phyloP scores from a whole-genome alignment of 2,797 vertebrate species.

The Sus cebifrons region DNA sequence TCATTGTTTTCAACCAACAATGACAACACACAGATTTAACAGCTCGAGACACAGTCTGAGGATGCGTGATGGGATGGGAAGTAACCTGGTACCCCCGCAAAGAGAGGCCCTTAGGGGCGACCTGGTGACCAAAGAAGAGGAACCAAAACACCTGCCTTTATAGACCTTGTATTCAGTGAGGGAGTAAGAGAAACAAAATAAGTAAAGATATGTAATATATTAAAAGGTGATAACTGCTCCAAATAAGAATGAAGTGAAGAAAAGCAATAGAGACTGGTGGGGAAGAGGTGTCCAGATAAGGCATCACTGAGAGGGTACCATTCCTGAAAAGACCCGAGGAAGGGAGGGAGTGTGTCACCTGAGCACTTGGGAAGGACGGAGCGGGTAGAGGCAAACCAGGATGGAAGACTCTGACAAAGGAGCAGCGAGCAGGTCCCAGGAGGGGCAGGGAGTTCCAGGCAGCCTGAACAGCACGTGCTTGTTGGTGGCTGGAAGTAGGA shows the following conservation, averaged over 20 bases:
- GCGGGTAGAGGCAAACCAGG: not conserved
- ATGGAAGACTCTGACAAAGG: not conserved
- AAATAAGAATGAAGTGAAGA: not conserved
- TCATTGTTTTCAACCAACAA: not conserved
- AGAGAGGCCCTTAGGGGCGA: too few species aligned
- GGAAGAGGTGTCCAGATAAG: not conserved
- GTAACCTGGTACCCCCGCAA: not conserved
- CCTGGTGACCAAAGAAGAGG: not conserved
- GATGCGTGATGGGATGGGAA: not conserved
- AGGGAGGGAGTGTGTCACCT: not conserved
- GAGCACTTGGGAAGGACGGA: not conserved
- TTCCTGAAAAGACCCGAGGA: not conserved
- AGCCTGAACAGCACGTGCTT: not conserved
- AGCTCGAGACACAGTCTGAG: not conserved
- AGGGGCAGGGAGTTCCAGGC: fast-evolving
- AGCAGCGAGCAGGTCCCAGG: fast-evolving
- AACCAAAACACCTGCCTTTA: not conserved
- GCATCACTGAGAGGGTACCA: not conserved
- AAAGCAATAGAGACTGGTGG: not conserved
- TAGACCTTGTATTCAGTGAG: not conserved
- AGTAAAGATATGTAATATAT: not conserved
- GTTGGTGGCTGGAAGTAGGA: too few species aligned
- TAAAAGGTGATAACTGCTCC: not conserved
- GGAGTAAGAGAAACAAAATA: not conserved
- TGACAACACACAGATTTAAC: not conserved